Percentiles rank a stretch among this genome's conserved stretches.
Conservation (phyloP, 2,113 vertebrate species). For the Orcinus orca region DNA sequence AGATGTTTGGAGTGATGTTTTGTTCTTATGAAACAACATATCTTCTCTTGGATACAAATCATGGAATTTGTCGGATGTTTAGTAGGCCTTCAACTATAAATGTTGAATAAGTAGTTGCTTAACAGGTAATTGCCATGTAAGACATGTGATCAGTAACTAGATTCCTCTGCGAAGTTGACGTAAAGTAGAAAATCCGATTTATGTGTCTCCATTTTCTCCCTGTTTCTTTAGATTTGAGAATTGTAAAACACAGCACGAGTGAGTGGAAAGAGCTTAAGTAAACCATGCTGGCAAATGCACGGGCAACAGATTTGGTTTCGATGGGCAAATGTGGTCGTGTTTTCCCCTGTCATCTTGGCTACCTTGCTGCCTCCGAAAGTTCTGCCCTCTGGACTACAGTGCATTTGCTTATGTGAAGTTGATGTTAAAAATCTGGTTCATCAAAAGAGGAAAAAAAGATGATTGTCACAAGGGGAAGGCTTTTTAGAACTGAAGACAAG, state of each 20-base stretch:
- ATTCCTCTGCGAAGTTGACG: not conserved
- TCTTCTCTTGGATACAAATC: not conserved
- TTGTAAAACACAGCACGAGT: not conserved
- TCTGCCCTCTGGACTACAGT: constrained; percentile 23
- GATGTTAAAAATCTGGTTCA: constrained; percentile 56
- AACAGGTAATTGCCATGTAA: not conserved
- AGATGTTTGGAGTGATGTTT: not conserved
- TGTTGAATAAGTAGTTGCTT: not conserved
- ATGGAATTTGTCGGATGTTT: not conserved
- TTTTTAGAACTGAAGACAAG: constrained; percentile 60
- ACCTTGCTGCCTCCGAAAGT: not conserved
- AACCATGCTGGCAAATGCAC: not conserved
- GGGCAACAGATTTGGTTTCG: constrained; percentile 32
- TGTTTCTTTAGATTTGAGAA: not conserved
- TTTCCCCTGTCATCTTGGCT: constrained; percentile 24
- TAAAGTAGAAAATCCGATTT: not conserved
- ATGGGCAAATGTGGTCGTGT: constrained; percentile 1
- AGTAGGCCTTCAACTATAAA: not conserved
- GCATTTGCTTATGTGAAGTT: constrained; percentile 58
- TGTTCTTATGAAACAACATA: not conserved
- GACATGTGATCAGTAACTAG: not conserved
- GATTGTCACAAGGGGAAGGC: constrained; percentile 46
- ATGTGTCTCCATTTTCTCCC: not conserved
- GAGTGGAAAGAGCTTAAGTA: not conserved
- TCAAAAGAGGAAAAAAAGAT: constrained; percentile 38